These are phyloP conservation scores for Crambe crambe DNA, from an alignment of 37 sponge, comb jelly and placozoan genomes.

Conservation along the genomic window DNA sequence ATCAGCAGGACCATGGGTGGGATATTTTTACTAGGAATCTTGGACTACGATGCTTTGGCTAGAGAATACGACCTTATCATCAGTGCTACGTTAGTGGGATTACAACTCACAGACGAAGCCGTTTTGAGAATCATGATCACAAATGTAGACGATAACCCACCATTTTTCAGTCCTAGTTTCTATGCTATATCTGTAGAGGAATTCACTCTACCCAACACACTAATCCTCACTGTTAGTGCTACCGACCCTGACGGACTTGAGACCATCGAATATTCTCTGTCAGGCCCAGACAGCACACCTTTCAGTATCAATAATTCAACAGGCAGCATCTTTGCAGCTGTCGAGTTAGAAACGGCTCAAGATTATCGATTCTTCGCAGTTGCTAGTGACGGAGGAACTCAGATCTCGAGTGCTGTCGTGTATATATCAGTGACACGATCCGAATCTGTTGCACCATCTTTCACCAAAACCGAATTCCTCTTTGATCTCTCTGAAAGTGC, in stretches of 20 bases:
- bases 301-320: slow-evolving; percentile 29
- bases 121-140: not conserved
- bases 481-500: slow-evolving; percentile 37
- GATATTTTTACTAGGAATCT: not conserved
- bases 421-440: slow-evolving; percentile 44
- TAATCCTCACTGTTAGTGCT: slow-evolving; percentile 26
- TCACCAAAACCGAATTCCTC: slow-evolving; percentile 9
- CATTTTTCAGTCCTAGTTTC: slow-evolving; percentile 24
- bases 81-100: not conserved
- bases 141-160: slow-evolving; percentile 63
- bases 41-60: slow-evolving; percentile 36
- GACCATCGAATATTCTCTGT: slow-evolving; percentile 30
- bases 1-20: slow-evolving; percentile 20
- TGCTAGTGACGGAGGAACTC: slow-evolving; percentile 40
- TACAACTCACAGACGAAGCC: not conserved
- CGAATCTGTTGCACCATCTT: slow-evolving; percentile 13
- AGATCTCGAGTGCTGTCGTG: slow-evolving; percentile 12
- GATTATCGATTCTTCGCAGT: slow-evolving; percentile 49
- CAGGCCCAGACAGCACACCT: slow-evolving; percentile 1
- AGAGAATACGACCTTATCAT: slow-evolving; percentile 1
- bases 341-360: slow-evolving; percentile 9
- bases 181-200: slow-evolving; percentile 47
- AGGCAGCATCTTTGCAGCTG: slow-evolving; percentile 15
- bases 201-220: slow-evolving; percentile 4
- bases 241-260: slow-evolving; percentile 39